These are phyloP conservation scores for Petaurus breviceps DNA, from an alignment of 2,113 vertebrate species.

Conservation along the genomic window DNA sequence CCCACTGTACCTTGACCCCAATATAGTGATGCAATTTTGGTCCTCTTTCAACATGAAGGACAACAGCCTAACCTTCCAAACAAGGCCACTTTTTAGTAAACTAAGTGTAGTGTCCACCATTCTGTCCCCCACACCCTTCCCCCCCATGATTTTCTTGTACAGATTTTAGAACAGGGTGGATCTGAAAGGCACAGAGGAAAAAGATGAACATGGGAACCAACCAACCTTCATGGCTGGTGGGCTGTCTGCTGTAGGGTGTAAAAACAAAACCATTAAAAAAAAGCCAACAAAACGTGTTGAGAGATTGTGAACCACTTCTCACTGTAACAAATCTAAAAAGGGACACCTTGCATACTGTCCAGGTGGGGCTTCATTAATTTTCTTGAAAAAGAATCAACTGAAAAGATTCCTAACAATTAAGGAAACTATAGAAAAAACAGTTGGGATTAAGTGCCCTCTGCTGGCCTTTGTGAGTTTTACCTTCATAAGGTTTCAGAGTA, in stretches of 20 bases:
- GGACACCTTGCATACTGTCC: slow-evolving; percentile 63
- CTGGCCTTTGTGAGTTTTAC: slow-evolving; percentile 70
- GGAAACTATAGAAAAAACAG: slow-evolving; percentile 72
- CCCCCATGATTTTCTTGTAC: neutral
- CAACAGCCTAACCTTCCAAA: neutral
- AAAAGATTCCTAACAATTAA: slow-evolving; percentile 73
- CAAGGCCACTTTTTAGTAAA: neutral
- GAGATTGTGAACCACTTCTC: neutral
- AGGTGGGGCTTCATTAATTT: slow-evolving; percentile 46
- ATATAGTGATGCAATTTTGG: neutral
- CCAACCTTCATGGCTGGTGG: neutral
- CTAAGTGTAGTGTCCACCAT: neutral
- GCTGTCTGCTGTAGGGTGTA: neutral
- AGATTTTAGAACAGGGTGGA: neutral
- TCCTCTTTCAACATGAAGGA: neutral
- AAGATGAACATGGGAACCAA: neutral
- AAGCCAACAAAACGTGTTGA: neutral
- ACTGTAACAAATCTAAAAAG: slow-evolving; percentile 48
- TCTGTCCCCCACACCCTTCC: neutral
- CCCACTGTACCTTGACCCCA: neutral
- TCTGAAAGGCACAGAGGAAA: neutral
- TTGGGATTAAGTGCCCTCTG: slow-evolving; percentile 80
- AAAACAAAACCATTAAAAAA: neutral
- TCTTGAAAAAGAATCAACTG: slow-evolving; percentile 55
- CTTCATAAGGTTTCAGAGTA: slow-evolving; percentile 39